A percentile compares a stretch with the other conserved stretches of the same genome.
These are phyloP conservation scores for Petromus typicus DNA, from an alignment of 2,113 vertebrate species.

Conservation along the genomic window DNA sequence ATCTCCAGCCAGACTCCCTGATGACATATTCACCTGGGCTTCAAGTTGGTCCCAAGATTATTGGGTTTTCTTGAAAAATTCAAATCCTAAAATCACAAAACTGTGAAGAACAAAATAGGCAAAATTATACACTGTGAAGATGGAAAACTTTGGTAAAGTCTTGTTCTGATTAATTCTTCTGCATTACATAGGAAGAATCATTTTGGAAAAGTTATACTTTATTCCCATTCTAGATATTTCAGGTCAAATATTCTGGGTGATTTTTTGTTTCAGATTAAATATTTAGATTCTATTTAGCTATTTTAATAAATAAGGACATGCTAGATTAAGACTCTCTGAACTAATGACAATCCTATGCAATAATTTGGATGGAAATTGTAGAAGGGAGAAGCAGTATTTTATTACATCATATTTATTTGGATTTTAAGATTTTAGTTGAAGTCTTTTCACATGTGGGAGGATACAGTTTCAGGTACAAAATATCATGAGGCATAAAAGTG, in stretches of 20 bases:
- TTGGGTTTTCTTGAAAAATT: conserved; percentile 50
- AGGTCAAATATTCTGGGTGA: not conserved
- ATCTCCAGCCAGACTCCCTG: not conserved
- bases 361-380: not conserved
- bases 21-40: not conserved
- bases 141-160: conserved; percentile 18
- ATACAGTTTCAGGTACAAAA: not conserved
- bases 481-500: conserved; percentile 55
- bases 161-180: conserved; percentile 6
- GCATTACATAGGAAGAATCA: conserved; percentile 15
- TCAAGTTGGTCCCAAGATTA: not conserved
- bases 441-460: conserved; percentile 10
- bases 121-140: conserved; percentile 21
- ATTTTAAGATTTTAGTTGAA: conserved; percentile 11
- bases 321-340: conserved; percentile 19
- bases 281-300: not conserved
- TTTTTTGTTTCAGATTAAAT: conserved; percentile 18
- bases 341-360: not conserved
- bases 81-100: conserved; percentile 6
- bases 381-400: not conserved
- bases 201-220: not conserved
- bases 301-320: conserved; percentile 27
- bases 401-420: not conserved
- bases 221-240: not conserved
- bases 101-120: not conserved